Conservation (phyloP, 2,888 invertebrate genomes). For the Drosophila mimica region DNA sequence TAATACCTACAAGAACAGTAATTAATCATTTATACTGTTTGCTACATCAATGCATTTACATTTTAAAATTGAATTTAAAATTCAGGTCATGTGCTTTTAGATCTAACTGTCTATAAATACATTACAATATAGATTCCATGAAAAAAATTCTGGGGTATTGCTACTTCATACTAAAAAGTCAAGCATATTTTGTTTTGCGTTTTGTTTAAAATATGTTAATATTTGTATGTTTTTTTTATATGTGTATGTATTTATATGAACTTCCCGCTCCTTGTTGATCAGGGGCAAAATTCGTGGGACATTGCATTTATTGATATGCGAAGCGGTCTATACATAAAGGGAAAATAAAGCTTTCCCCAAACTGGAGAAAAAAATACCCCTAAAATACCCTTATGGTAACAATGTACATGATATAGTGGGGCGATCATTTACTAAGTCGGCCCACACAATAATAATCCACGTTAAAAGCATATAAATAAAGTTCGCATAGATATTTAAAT, state of each 20-base stretch:
- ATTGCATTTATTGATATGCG: conserved; percentile 43
- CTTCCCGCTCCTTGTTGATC: conserved; percentile 17
- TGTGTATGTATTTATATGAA: conserved; percentile 15
- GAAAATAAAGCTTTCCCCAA: not conserved
- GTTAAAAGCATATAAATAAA: conserved; percentile 45
- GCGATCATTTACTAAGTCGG: conserved; percentile 18
- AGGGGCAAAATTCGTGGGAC: conserved; percentile 1
- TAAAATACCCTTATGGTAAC: conserved; percentile 1
- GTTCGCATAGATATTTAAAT: conserved; percentile 45
- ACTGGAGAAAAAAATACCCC: conserved; percentile 1
- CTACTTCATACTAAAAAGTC: conserved; percentile 21
- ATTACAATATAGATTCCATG: conserved; percentile 36
- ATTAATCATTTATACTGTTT: conserved; percentile 42
- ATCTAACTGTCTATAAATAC: conserved; percentile 58
- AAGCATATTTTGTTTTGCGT: conserved; percentile 31
- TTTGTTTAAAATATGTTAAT: conserved; percentile 39
- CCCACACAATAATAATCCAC: conserved; percentile 31
- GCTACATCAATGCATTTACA: conserved; percentile 74
- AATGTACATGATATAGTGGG: conserved; percentile 18
- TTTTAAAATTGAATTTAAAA: conserved; percentile 68
- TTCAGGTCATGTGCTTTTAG: conserved; percentile 71
- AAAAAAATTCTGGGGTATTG: conserved; percentile 11
- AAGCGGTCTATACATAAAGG: not conserved
- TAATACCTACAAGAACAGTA: conserved; percentile 15
- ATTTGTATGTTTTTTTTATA: conserved; percentile 30